Evolutionary conservation across 2,113 vertebrate species (phyloP), one percentile per base, ranked within the genome.

Genomic region (Oreochromis niloticus): DNA sequence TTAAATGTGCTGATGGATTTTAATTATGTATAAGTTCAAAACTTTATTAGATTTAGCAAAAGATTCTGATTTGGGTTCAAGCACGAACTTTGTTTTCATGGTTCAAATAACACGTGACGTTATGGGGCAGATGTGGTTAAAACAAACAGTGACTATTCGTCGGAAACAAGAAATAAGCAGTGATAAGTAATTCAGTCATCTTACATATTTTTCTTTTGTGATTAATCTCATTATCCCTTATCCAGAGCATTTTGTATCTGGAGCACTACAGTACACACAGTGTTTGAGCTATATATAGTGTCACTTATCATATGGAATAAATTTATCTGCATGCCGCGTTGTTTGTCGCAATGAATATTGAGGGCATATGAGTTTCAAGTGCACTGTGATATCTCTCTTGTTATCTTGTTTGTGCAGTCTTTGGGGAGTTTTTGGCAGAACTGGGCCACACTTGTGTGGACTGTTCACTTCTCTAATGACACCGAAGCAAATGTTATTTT

Each of bases 341-440:
- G 88, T 90, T 90, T 91, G 89, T 94, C 52, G 85, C 66, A 83
- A 87, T 86, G 54, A 88, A 32, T 85, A 91, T 89, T 85, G 88
- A 92, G 94, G 91, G 83, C 90, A 91, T 89, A 92, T 88, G 71
- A 89, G 87, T 81, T 92, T 89, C 71, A 87, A 61, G 78, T 92
- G 80, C 27, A 71, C 83, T 83, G 81, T 83, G 81, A 91, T 88
- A 88, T 82, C 82, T 52, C 30, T 80, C 89, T 83, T 89, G 89
- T 94, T 94, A 93, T 92, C 87, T 91, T 94, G 84, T 94, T 93
- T 93, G 91, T 91, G 71, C 86, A 66, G 81, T 96, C 94, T 90
- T 88, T 85, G 59, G 95, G 94, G 95, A 95, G 75, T 80, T 54
- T 81, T 82, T 94, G 94, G 92, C 95, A 96, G 94, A 96, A 92